Evolutionary conservation across 2,113 vertebrate species (phyloP).

Genomic region (Myocastor coypus): DNA sequence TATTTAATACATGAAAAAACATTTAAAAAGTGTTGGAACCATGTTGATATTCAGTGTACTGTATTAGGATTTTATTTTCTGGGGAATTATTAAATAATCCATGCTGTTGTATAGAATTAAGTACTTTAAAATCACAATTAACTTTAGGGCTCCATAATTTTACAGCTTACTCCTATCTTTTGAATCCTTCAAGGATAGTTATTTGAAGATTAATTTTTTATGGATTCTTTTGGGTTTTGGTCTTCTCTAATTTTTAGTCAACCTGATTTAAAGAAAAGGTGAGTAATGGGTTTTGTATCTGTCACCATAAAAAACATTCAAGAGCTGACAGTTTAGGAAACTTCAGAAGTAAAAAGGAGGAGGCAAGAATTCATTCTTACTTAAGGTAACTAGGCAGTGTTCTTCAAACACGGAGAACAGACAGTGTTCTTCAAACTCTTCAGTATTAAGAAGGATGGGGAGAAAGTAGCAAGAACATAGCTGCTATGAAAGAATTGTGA

Average conservation of each 20-base stretch:
- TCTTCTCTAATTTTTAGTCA: not conserved
- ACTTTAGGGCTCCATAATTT: not conserved
- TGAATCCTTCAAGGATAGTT: not conserved
- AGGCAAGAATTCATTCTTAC: not conserved
- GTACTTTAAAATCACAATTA: not conserved
- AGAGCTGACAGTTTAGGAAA: not conserved
- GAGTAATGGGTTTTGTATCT: not conserved
- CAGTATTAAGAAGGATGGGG: not conserved
- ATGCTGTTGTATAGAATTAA: not conserved
- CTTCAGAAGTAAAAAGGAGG: not conserved
- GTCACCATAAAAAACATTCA: not conserved
- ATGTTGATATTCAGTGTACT: not conserved
- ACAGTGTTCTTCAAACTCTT: not conserved
- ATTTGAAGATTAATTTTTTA: not conserved
- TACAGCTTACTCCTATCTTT: not conserved
- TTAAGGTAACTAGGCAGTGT: not conserved
- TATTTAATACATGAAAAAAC: no score
- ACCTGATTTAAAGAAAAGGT: not conserved
- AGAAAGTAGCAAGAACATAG: not conserved
- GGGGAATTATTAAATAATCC: not conserved
- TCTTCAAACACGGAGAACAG: not conserved
- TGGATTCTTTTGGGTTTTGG: not conserved
- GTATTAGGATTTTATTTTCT: constrained; percentile 1
- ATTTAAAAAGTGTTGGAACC: not conserved
- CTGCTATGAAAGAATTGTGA: not conserved